A percentile compares a stretch with the other conserved stretches of the same genome.
Evolutionary conservation across 2,888 invertebrate species (phyloP).

Genomic region (Aporophyla lueneburgensis): DNA sequence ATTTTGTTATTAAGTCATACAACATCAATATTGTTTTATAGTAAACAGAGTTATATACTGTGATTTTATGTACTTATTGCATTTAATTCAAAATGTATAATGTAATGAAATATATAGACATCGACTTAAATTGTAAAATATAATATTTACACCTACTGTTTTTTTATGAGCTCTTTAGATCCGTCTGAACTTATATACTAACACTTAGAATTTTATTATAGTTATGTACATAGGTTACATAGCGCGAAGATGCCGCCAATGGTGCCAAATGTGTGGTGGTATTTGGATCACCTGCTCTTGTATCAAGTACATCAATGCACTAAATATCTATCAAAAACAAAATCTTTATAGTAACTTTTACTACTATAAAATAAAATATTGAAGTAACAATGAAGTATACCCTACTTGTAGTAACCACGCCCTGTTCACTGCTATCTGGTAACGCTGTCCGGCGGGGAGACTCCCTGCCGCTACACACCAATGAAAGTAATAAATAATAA

Average conservation of each 20-base stretch:
- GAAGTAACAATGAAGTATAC: not conserved
- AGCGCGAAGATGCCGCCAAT: too few species aligned
- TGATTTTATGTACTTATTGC: slow-evolving; percentile 6
- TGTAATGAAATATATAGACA: not conserved
- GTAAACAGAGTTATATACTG: slow-evolving; percentile 4
- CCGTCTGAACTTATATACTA: not conserved
- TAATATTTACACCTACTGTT: slow-evolving; percentile 34
- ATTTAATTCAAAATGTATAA: slow-evolving; percentile 9
- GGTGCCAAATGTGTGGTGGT: not conserved
- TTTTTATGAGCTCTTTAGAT: slow-evolving; percentile 22
- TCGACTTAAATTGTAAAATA: slow-evolving; percentile 3
- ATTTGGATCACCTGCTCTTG: not conserved
- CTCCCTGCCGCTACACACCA: not conserved
- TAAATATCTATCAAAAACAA: not conserved
- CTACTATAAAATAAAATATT: not conserved
- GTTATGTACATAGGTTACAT: not conserved
- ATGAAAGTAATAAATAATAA: slow-evolving; percentile 36
- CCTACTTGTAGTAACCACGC: not conserved
- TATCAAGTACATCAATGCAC: not conserved
- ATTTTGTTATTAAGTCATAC: not conserved
- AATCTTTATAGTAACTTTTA: not conserved
- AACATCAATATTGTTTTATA: slow-evolving; percentile 11
- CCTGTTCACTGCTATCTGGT: not conserved
- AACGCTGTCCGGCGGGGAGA: not conserved
- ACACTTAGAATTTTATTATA: slow-evolving; percentile 5